Evolutionary conservation across 2,797 vertebrate genomes (phyloP).

Genomic region (Notamacropus eugenii): DNA sequence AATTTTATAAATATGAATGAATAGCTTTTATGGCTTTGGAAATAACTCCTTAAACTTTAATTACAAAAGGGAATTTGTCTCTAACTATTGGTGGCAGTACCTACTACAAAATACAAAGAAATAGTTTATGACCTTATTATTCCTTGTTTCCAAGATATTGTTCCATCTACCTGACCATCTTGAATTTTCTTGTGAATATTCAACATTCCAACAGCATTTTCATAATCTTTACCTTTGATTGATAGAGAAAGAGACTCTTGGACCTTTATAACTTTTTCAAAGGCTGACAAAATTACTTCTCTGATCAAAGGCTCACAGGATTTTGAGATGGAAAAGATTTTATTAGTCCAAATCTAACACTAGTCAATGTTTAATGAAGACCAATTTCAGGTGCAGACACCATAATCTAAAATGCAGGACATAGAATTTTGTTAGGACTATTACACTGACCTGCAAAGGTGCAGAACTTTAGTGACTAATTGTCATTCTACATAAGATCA

Average conservation of each 20-base stretch:
- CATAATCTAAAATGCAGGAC: background rate
- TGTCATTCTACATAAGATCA: too few species aligned
- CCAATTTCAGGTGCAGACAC: background rate
- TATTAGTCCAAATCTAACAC: background rate
- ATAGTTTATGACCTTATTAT: background rate
- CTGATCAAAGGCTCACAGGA: background rate
- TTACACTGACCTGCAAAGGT: background rate
- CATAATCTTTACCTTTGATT: background rate
- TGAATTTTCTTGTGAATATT: constrained; percentile 5
- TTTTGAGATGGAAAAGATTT: background rate
- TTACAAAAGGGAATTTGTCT: background rate
- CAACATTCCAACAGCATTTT: background rate
- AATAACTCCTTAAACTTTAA: background rate
- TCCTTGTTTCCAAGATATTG: background rate
- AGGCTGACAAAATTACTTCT: background rate
- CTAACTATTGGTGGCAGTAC: background rate
- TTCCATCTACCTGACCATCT: background rate
- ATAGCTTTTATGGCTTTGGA: background rate
- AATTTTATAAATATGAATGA: background rate
- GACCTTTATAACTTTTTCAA: background rate
- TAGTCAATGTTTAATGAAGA: background rate
- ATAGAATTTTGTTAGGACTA: background rate
- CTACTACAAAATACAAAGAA: background rate
- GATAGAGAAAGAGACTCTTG: background rate
- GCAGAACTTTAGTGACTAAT: background rate